phyloP scores from a whole-genome alignment of 92 coral and sea anemone genomes.

The Porites divaricata region DNA sequence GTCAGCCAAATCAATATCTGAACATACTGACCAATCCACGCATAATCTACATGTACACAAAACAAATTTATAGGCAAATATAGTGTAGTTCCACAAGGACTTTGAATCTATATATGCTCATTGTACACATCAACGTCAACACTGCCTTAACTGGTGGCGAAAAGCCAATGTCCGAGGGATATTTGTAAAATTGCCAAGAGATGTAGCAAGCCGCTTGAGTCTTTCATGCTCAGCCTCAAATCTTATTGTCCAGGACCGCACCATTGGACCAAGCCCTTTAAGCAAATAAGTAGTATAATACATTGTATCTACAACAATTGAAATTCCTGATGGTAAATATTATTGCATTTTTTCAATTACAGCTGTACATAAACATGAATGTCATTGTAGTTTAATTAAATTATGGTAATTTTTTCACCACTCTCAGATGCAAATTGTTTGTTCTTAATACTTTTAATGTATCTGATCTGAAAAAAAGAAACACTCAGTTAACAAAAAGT shows the following conservation, averaged over 20 bases:
- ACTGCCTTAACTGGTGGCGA: conserved; percentile 56
- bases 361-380: not conserved
- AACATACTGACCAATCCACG: too few species aligned
- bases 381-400: too few species aligned
- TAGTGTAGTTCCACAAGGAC: not conserved
- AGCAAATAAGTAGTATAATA: not conserved
- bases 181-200: conserved; percentile 57
- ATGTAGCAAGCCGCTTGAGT: conserved; percentile 54
- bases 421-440: conserved; percentile 2
- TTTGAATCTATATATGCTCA: conserved; percentile 46
- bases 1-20: too few species aligned
- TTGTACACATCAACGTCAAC: conserved; percentile 55
- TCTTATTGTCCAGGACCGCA: conserved; percentile 69
- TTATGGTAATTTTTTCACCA: not conserved
- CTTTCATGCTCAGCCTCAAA: conserved; percentile 65
- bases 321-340: conserved; percentile 3
- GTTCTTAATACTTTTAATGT: conserved; percentile 2
- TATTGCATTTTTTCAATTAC: not conserved
- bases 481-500: conserved; percentile 1
- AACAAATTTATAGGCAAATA: not conserved
- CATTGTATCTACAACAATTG: not conserved
- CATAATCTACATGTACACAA: not conserved
- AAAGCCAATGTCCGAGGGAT: conserved; percentile 62
- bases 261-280: conserved; percentile 70
- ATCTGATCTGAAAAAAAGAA: not conserved